Evolutionary conservation across 2,113 vertebrate genomes (phyloP).

Genomic region (Butorides virescens): DNA sequence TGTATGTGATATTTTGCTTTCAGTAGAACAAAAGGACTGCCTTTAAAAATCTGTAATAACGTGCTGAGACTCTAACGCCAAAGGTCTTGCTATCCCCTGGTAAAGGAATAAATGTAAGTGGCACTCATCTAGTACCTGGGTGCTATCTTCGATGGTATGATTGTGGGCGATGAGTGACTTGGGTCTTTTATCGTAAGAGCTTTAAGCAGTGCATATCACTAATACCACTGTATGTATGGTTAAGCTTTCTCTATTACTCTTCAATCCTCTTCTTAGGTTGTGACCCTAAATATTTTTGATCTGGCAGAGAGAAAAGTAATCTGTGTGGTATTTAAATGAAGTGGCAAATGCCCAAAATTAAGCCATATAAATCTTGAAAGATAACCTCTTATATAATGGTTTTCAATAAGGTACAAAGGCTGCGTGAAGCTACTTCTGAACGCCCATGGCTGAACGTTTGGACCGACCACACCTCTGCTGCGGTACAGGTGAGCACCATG

Average conservation of each 20-base stretch:
- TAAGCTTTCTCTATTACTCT: neutral
- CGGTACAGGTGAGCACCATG: accelerated
- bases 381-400: neutral
- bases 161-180: neutral
- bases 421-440: neutral
- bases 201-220: neutral
- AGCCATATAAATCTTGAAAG: neutral
- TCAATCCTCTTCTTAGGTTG: neutral
- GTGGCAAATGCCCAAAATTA: neutral
- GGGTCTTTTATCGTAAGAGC: neutral
- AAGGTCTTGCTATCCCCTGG: neutral
- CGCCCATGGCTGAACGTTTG: neutral
- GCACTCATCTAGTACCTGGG: neutral
- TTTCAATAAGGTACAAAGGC: neutral
- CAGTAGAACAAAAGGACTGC: neutral
- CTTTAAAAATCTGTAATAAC: neutral
- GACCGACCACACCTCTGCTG: neutral
- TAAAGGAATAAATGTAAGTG: neutral
- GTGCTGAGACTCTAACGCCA: accelerated
- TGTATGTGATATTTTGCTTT: neutral
- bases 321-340: neutral
- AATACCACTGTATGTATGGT: neutral
- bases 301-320: neutral
- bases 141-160: neutral
- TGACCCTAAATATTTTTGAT: neutral